A percentile compares a stretch with the other conserved stretches of the same genome.
Conservation (phyloP, 2,113 vertebrate species). For the Neolamprologus sp. region DNA sequence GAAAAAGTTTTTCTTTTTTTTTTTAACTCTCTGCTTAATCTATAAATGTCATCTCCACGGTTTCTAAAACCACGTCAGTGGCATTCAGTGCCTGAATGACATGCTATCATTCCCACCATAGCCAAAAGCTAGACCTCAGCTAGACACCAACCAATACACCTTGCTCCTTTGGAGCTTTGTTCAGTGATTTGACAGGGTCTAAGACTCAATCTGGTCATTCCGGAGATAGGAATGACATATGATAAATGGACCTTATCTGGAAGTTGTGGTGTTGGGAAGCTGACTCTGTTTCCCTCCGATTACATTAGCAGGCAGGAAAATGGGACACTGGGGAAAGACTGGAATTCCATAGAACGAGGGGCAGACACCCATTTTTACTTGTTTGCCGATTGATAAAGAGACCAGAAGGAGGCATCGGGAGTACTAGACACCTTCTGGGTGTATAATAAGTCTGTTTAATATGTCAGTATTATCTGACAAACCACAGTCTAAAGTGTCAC, state of each 20-base stretch:
- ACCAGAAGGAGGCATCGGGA: not conserved
- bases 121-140: slow-evolving; percentile 37
- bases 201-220: slow-evolving; percentile 45
- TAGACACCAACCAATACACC: slow-evolving; percentile 26
- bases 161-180: slow-evolving; percentile 24
- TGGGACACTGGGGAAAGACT: slow-evolving; percentile 56
- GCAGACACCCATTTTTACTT: slow-evolving; percentile 57
- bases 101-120: slow-evolving; percentile 37
- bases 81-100: not conserved
- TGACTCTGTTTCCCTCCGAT: slow-evolving; percentile 68
- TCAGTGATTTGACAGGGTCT: slow-evolving; percentile 49
- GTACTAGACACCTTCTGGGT: not conserved
- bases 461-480: not conserved
- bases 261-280: slow-evolving; percentile 62
- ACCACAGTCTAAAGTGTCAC: not conserved
- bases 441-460: not conserved
- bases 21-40: not conserved
- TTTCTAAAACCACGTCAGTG: not conserved
- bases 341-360: slow-evolving; percentile 56
- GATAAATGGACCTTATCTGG: slow-evolving; percentile 76
- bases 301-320: slow-evolving; percentile 73
- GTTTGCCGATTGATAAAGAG: slow-evolving; percentile 61
- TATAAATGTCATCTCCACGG: not conserved
- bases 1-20: not conserved
- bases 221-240: slow-evolving; percentile 53